These are phyloP conservation scores for Pollenia labialis DNA, from an alignment of 2,888 invertebrate genomes.

Conservation along the genomic window DNA sequence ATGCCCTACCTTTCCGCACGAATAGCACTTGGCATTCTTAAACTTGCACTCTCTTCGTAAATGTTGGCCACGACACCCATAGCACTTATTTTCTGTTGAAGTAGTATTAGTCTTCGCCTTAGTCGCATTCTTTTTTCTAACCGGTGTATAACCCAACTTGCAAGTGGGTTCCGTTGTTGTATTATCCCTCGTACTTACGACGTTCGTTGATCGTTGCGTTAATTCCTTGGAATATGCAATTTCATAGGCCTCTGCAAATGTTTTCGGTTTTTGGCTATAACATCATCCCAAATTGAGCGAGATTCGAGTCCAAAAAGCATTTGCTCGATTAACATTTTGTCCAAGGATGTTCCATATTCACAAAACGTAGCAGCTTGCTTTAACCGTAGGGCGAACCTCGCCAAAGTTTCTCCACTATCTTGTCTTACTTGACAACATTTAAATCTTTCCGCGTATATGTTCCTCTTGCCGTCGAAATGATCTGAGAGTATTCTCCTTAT, in stretches of 20 bases:
- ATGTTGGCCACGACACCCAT: conserved; percentile 17
- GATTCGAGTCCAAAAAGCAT: conserved; percentile 57
- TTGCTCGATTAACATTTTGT: conserved; percentile 69
- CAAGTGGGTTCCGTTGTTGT: conserved; percentile 4
- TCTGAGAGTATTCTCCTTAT: not conserved
- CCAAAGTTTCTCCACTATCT: conserved; percentile 39
- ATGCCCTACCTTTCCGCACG: conserved; percentile 15
- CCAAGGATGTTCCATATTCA: conserved; percentile 60
- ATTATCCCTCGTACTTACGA: not conserved
- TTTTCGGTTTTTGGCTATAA: not conserved
- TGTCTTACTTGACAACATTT: conserved; percentile 60
- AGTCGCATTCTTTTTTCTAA: not conserved
- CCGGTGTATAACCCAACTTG: conserved; percentile 5
- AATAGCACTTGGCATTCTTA: conserved; percentile 17
- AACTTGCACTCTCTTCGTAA: not conserved
- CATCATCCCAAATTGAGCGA: conserved; percentile 2
- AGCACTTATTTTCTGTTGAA: not conserved
- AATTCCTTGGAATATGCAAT: conserved; percentile 3
- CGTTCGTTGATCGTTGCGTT: conserved; percentile 1
- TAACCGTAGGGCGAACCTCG: conserved; percentile 53
- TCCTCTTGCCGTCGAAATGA: conserved; percentile 41
- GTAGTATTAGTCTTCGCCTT: not conserved
- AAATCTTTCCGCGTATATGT: conserved; percentile 65
- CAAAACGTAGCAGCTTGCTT: conserved; percentile 63
- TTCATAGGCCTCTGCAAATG: not conserved